A percentile compares a stretch with the other conserved stretches of the same genome.
These are phyloP conservation scores for Timema cristinae DNA, from an alignment of 2,888 invertebrate genomes.

Conservation along the genomic window DNA sequence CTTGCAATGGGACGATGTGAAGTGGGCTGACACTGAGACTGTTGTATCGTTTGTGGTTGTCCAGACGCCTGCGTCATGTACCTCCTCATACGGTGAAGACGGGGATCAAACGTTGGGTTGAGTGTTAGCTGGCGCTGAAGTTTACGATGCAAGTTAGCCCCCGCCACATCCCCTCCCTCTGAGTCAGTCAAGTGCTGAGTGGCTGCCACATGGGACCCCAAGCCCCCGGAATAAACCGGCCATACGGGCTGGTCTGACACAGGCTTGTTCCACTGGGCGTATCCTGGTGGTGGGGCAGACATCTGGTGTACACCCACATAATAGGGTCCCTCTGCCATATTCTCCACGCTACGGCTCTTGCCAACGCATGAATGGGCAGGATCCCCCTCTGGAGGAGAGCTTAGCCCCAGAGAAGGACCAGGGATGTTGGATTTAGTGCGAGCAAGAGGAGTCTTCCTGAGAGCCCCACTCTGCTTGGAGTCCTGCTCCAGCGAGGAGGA, in stretches of 20 bases:
- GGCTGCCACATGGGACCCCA: slow-evolving; percentile 44
- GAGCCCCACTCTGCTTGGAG: slow-evolving; percentile 33
- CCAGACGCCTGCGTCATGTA: slow-evolving; percentile 33
- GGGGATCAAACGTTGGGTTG: slow-evolving; percentile 76
- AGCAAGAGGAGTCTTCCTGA: slow-evolving; percentile 58
- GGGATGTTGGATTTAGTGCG: slow-evolving; percentile 64
- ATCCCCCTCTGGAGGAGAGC: slow-evolving; percentile 19
- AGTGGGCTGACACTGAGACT: slow-evolving; percentile 36
- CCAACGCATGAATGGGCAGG: slow-evolving; percentile 13
- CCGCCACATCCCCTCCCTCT: slow-evolving; percentile 21
- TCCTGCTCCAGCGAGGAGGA: slow-evolving; percentile 27
- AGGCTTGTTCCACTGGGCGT: slow-evolving; percentile 33
- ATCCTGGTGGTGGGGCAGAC: slow-evolving; percentile 4
- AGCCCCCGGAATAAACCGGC: slow-evolving; percentile 23
- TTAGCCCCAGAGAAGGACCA: slow-evolving; percentile 11
- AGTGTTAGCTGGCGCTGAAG: slow-evolving; percentile 74
- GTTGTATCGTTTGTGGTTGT: slow-evolving; percentile 36
- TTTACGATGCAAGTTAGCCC: slow-evolving; percentile 68
- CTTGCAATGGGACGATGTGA: slow-evolving; percentile 32
- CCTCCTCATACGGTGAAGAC: slow-evolving; percentile 51
- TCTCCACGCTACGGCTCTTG: slow-evolving; percentile 32
- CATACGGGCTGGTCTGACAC: slow-evolving; percentile 27
- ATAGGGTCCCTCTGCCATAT: slow-evolving; percentile 39
- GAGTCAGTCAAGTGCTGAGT: slow-evolving; percentile 45
- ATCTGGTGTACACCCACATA: slow-evolving; percentile 12